These are phyloP conservation scores for Decapterus maruadsi DNA, from an alignment of 2,797 vertebrate species.

Conservation along the genomic window DNA sequence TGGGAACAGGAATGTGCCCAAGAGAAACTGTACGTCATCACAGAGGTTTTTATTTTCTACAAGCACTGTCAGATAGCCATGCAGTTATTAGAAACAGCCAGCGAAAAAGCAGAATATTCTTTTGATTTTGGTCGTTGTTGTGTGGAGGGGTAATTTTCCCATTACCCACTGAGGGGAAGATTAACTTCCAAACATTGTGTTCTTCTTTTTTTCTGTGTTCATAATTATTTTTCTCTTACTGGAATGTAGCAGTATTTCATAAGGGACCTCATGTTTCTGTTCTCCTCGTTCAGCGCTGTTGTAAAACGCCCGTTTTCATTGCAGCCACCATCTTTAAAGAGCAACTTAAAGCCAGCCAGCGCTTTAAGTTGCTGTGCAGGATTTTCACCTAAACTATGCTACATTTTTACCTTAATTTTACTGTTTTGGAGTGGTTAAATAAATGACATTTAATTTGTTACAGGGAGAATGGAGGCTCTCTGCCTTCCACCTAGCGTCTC, in stretches of 20 bases:
- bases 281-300: neutral
- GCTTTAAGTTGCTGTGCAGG: too few relatives aligned
- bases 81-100: neutral
- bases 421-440: too few relatives aligned
- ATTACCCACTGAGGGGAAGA: neutral
- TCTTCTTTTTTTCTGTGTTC: constrained; percentile 1
- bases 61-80: neutral
- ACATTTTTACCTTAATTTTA: too few relatives aligned
- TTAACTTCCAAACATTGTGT: neutral
- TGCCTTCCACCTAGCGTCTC: too few relatives aligned
- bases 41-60: neutral
- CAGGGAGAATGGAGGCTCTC: too few relatives aligned
- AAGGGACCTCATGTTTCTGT: neutral
- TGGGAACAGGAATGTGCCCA: neutral
- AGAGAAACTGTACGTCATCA: neutral
- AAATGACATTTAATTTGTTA: too few relatives aligned
- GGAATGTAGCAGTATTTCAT: constrained; percentile 18
- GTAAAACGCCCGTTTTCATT: neutral
- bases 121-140: neutral
- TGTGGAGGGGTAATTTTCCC: neutral
- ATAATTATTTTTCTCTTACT: constrained; percentile 2
- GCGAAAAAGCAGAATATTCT: neutral
- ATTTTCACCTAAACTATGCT: too few relatives aligned
- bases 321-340: neutral
- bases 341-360: too few relatives aligned